Conservation (phyloP, 2,113 vertebrate species). For the Rafetus swinhoei region DNA sequence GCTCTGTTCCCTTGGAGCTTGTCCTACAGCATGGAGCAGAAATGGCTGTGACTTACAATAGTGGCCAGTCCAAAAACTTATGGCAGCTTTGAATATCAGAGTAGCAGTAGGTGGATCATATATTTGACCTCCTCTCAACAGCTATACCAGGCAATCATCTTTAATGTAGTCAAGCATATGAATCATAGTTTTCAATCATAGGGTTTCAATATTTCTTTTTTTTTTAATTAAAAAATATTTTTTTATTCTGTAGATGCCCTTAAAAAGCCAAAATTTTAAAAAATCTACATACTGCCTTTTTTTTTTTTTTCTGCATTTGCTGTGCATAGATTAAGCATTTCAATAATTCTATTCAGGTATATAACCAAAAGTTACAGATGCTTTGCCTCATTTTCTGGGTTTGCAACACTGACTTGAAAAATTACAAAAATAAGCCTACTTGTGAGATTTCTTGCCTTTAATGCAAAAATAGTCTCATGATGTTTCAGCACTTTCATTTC, state of each 20-base stretch:
- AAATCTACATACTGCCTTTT: background rate
- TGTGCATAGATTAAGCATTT: background rate
- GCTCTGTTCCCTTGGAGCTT: background rate
- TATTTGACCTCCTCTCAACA: background rate
- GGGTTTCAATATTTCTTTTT: background rate
- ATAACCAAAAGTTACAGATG: accelerated
- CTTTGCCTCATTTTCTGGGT: background rate
- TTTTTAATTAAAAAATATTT: background rate
- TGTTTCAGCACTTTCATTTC: constrained; percentile 28
- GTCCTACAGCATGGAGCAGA: background rate
- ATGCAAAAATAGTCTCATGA: background rate
- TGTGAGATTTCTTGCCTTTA: background rate
- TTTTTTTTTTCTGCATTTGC: background rate
- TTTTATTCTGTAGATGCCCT: background rate
- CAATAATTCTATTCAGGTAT: background rate
- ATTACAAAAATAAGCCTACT: background rate
- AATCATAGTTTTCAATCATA: background rate
- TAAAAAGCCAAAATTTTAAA: background rate
- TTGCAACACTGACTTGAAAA: background rate
- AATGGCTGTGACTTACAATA: background rate
- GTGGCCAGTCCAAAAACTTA: background rate
- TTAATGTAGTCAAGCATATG: background rate
- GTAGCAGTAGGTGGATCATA: accelerated
- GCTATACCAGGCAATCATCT: background rate
- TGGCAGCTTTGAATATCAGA: accelerated